A percentile compares a stretch with the other conserved stretches of the same genome.
Evolutionary conservation across 2,888 invertebrate species (phyloP).

Genomic region (Morpho helenor): DNA sequence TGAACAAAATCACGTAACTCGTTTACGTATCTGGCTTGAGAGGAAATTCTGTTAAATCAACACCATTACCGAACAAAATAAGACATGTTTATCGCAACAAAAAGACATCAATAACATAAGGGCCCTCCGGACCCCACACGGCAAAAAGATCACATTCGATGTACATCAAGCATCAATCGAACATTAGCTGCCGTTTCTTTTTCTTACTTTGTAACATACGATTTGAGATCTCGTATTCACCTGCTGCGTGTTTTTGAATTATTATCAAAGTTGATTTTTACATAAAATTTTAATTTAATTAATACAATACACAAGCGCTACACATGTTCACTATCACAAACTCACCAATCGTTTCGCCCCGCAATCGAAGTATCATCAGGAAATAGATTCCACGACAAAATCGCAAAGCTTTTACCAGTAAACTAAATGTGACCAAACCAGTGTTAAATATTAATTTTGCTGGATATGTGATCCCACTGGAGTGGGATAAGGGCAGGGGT

Average conservation of each 20-base stretch:
- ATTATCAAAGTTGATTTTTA: no score
- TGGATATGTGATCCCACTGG: no score
- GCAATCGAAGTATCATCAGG: no score
- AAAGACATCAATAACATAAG: conserved; percentile 70
- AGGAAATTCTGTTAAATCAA: conserved; percentile 42
- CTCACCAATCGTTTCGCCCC: no score
- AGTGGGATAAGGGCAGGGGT: no score
- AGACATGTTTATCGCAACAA: conserved; percentile 63
- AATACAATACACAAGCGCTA: no score
- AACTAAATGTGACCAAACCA: no score
- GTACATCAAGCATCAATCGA: conserved; percentile 74
- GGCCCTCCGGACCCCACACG: conserved; percentile 40
- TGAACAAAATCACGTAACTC: conserved; percentile 1
- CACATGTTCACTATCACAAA: no score
- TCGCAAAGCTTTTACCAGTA: no score
- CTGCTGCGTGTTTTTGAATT: conserved; percentile 6
- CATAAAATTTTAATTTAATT: no score
- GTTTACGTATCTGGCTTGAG: conserved; percentile 5
- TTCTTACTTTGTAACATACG: conserved; percentile 36
- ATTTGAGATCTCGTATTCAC: conserved; percentile 7
- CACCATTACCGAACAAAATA: conserved; percentile 43
- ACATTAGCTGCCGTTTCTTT: conserved; percentile 51
- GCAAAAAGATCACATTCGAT: conserved; percentile 62
- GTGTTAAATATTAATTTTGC: no score
- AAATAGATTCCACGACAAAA: no score